A percentile compares a stretch with the other conserved stretches of the same genome.
Conservation (phyloP, 2,113 vertebrate species). For the Carollia perspicillata region DNA sequence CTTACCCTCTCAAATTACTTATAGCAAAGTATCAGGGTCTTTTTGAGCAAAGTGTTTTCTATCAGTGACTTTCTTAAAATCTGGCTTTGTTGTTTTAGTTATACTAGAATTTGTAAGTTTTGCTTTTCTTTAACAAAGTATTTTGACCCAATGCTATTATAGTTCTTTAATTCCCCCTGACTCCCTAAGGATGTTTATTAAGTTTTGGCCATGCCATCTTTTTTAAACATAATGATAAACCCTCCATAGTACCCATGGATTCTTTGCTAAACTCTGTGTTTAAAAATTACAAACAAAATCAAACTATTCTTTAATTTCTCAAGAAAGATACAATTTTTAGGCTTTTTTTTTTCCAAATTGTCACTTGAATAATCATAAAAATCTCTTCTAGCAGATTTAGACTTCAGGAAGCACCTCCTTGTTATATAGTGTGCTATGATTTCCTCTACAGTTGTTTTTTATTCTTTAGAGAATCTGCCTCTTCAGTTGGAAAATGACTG, state of each 20-base stretch:
- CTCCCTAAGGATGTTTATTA: not conserved
- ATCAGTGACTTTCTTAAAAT: conserved; percentile 12
- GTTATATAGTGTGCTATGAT: not conserved
- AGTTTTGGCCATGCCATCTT: not conserved
- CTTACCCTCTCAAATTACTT: not conserved
- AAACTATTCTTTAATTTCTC: not conserved
- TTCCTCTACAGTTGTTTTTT: not conserved
- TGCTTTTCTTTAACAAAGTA: not conserved
- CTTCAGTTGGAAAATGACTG: not conserved
- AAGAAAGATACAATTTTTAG: not conserved
- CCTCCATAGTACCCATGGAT: not conserved
- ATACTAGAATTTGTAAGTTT: not conserved
- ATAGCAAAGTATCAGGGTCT: not conserved
- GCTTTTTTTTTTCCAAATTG: not conserved
- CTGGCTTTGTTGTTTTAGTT: not conserved
- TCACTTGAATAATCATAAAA: not conserved
- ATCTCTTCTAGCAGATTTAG: not conserved
- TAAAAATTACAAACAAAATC: not conserved
- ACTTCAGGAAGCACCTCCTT: not conserved
- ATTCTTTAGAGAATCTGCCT: not conserved
- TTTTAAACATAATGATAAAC: not conserved
- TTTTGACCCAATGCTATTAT: not conserved
- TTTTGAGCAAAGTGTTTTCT: not conserved
- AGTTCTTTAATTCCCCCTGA: not conserved
- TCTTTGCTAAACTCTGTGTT: not conserved